Evolutionary conservation across 2,113 vertebrate genomes (phyloP).

Genomic region (Epinephelus lanceolatus): DNA sequence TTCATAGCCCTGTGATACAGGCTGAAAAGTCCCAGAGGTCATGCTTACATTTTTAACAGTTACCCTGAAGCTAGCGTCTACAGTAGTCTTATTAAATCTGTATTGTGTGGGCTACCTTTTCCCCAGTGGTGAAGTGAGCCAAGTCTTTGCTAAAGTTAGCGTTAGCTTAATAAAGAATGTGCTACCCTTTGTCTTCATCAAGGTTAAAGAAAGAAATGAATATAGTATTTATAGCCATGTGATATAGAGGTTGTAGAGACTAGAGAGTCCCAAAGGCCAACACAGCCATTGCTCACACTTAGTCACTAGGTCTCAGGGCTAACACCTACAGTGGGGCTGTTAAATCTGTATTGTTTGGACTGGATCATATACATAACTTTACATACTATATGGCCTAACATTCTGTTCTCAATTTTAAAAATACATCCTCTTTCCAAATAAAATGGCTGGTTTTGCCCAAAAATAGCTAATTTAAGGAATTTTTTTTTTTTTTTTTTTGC

Average conservation of each 20-base stretch:
- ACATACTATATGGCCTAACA: no score
- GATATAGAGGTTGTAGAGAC: neutral
- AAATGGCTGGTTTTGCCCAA: no score
- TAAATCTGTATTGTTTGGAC: no score
- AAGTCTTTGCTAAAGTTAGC: neutral
- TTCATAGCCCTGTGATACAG: neutral
- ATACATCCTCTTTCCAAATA: no score
- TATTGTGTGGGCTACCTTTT: neutral
- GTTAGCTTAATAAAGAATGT: neutral
- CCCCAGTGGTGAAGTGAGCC: neutral
- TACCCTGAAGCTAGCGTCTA: neutral
- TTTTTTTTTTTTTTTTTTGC: no score
- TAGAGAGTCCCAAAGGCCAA: neutral
- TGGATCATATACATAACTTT: no score
- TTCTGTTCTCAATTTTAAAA: no score
- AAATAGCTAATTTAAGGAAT: no score
- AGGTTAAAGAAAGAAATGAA: neutral
- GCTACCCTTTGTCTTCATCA: conserved; percentile 1
- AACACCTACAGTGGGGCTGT: neutral
- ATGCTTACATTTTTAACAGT: no score
- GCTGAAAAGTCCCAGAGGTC: neutral
- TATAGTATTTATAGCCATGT: neutral
- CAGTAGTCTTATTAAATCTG: neutral
- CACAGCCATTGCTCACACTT: no score
- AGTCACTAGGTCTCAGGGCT: neutral